A percentile compares a stretch with the other conserved stretches of the same genome.
Conservation (phyloP, 2,888 invertebrate species). For the Drosophila multiciliata region DNA sequence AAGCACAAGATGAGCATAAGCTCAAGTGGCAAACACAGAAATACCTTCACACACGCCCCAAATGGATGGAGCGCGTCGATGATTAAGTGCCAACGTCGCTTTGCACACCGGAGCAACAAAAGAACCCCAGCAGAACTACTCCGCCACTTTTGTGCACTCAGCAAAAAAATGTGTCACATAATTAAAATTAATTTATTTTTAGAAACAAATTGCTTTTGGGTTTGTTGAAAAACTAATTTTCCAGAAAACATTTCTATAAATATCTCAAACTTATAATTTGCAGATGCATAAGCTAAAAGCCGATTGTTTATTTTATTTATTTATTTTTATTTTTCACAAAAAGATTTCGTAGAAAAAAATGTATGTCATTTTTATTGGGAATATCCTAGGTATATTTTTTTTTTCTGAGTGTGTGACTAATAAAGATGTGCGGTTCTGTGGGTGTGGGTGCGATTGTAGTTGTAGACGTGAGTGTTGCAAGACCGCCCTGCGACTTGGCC, state of each 20-base stretch:
- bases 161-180: neutral
- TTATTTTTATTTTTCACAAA: neutral
- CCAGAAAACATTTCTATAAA: neutral
- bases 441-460: conserved; percentile 5
- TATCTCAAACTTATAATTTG: neutral
- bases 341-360: neutral
- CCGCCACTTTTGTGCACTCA: neutral
- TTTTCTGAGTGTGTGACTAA: neutral
- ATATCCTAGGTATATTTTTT: neutral
- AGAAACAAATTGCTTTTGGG: neutral
- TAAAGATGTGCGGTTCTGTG: conserved; percentile 9
- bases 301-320: neutral
- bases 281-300: neutral
- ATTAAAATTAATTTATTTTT: neutral
- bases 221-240: neutral
- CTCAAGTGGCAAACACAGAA: conserved; percentile 47
- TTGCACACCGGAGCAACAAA: conserved; percentile 22
- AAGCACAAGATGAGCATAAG: conserved; percentile 16
- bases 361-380: neutral
- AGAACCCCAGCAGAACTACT: conserved; percentile 16
- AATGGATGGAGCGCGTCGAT: conserved; percentile 48
- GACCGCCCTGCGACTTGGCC: conserved; percentile 54
- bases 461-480: neutral
- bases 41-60: conserved; percentile 50
- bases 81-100: conserved; percentile 71